A percentile compares a stretch with the other conserved stretches of the same genome.
Conservation (phyloP, 1,140 invertebrate genomes). For the Wiebesia pumilae region DNA sequence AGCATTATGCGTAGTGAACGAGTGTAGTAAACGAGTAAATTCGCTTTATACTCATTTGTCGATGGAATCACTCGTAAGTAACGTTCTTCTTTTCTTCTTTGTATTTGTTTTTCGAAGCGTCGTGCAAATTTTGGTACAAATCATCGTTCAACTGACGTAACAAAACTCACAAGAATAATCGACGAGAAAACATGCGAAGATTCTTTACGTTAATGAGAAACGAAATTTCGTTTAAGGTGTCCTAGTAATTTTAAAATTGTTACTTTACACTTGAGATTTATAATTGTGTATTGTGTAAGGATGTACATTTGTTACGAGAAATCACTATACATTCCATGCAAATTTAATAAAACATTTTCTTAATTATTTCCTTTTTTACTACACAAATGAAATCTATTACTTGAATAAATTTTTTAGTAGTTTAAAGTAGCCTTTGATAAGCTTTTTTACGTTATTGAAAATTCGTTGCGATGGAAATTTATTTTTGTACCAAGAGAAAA, state of each 20-base stretch:
- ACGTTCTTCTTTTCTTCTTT: constrained; percentile 34
- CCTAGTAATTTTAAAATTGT: constrained; percentile 54
- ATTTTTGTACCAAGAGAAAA: background rate
- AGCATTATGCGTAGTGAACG: constrained; percentile 2
- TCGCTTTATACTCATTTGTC: constrained; percentile 15
- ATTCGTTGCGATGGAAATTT: background rate
- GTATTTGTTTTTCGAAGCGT: constrained; percentile 38
- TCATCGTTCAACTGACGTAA: constrained; percentile 32
- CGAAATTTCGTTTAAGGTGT: constrained; percentile 43
- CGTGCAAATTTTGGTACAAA: constrained; percentile 48
- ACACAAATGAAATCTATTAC: constrained; percentile 36
- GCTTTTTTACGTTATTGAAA: constrained; percentile 23
- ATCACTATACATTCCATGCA: constrained; percentile 46
- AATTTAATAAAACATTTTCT: constrained; percentile 52
- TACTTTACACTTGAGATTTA: constrained; percentile 52
- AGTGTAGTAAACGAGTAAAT: constrained; percentile 31
- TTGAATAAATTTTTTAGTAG: constrained; percentile 25
- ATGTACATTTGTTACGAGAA: constrained; percentile 49
- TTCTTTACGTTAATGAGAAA: constrained; percentile 39
- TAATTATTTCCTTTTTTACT: constrained; percentile 49
- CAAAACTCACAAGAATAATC: constrained; percentile 17
- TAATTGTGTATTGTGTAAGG: constrained; percentile 49
- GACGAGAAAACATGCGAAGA: background rate
- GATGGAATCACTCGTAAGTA: constrained; percentile 11
- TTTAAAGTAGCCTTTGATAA: constrained; percentile 8